Conservation (phyloP, 2,113 vertebrate species). For the Prionailurus viverrinus region DNA sequence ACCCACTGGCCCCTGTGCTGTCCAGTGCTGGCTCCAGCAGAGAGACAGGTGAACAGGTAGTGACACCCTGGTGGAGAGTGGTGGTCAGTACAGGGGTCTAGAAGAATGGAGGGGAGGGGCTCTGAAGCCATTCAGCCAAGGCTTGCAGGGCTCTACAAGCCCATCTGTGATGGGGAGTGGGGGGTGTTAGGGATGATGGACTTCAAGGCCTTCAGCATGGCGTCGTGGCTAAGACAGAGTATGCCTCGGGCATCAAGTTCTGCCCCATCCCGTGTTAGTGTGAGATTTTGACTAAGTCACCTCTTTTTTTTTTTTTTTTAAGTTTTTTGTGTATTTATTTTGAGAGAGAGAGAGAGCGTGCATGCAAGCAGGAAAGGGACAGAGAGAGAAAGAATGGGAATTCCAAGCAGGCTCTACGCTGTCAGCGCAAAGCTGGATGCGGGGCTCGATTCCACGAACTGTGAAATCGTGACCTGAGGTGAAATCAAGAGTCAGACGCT, state of each 20-base stretch:
- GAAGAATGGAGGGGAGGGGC: neutral
- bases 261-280: neutral
- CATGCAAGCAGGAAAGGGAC: too few relatives aligned
- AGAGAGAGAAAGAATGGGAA: too few relatives aligned
- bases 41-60: neutral
- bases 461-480: too few relatives aligned
- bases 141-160: neutral
- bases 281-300: neutral
- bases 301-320: neutral
- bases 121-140: neutral
- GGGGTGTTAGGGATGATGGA: neutral
- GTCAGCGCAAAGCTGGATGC: too few relatives aligned
- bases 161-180: neutral
- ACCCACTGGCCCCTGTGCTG: fast-evolving
- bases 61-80: too few relatives aligned
- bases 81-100: neutral
- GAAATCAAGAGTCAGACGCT: too few relatives aligned
- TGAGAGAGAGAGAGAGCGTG: too few relatives aligned
- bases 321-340: too few relatives aligned
- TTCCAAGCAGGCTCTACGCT: too few relatives aligned
- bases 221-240: neutral
- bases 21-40: neutral
- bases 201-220: too few relatives aligned
- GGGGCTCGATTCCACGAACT: too few relatives aligned
- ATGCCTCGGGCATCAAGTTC: neutral